These are phyloP conservation scores for Peromyscus nudipes DNA, from an alignment of 2,797 vertebrate species.

Conservation along the genomic window DNA sequence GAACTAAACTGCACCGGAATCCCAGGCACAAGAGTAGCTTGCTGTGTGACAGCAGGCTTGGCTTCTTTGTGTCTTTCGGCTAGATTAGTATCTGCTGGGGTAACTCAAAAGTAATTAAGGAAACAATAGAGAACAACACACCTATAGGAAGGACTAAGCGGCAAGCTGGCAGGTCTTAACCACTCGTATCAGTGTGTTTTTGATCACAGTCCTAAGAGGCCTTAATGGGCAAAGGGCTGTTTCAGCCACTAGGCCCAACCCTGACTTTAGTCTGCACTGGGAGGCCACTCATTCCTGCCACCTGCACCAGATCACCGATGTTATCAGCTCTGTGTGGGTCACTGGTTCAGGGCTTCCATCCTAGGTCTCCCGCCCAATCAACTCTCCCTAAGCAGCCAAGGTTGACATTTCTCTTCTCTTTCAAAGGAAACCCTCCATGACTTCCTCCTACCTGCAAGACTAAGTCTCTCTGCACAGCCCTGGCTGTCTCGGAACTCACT, in stretches of 20 bases:
- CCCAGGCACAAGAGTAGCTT: background rate
- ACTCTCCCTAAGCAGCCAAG: background rate
- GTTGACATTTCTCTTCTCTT: background rate
- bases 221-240: background rate
- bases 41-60: background rate
- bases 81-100: background rate
- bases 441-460: background rate
- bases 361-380: too few relatives aligned
- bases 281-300: background rate
- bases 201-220: background rate
- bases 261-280: background rate
- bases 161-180: background rate
- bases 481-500: background rate
- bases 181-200: background rate
- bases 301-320: background rate
- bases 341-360: background rate
- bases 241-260: background rate
- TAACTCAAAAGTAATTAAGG: conserved; percentile 43
- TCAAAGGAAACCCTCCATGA: background rate
- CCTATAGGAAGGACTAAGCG: background rate
- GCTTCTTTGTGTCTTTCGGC: background rate
- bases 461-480: background rate
- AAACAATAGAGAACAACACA: background rate
- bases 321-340: background rate
- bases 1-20: background rate